phyloP scores from a whole-genome alignment of 1,140 invertebrate genomes.

The Nylanderia fulva region DNA sequence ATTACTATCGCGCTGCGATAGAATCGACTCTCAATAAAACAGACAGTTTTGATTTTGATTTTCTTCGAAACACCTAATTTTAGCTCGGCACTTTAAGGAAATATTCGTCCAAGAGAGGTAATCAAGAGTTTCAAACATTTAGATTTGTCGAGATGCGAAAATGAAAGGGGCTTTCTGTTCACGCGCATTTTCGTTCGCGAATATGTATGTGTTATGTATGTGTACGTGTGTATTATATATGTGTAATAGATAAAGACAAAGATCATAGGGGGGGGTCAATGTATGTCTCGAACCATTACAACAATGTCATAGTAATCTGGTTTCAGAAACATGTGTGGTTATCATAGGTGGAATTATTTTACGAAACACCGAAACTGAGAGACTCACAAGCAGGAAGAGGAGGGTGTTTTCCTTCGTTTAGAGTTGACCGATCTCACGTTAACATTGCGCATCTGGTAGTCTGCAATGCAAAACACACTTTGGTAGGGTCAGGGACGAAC shows the following conservation, averaged over 20 bases:
- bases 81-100: not conserved
- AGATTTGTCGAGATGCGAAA: too few relatives aligned
- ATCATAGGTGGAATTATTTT: slow-evolving; percentile 83
- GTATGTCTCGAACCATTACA: slow-evolving; percentile 78
- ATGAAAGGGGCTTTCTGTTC: not conserved
- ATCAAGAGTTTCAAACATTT: not conserved
- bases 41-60: not conserved
- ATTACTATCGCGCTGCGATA: not conserved
- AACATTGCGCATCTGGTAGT: slow-evolving; percentile 91
- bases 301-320: slow-evolving; percentile 81
- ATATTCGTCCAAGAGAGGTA: not conserved
- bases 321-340: slow-evolving; percentile 78
- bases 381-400: slow-evolving; percentile 91
- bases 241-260: slow-evolving; percentile 72
- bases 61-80: not conserved
- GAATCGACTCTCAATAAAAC: slow-evolving; percentile 24
- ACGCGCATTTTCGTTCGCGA: not conserved
- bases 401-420: slow-evolving; percentile 90
- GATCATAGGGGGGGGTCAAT: slow-evolving; percentile 68
- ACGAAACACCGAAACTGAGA: slow-evolving; percentile 88
- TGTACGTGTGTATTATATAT: slow-evolving; percentile 42
- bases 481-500: slow-evolving; percentile 85
- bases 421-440: slow-evolving; percentile 91
- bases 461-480: slow-evolving; percentile 88
- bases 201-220: slow-evolving; percentile 20